Base-by-base conservation (phyloP, 53 echinoderm and acorn worm species). In the Glandiceps talaboti region DNA sequence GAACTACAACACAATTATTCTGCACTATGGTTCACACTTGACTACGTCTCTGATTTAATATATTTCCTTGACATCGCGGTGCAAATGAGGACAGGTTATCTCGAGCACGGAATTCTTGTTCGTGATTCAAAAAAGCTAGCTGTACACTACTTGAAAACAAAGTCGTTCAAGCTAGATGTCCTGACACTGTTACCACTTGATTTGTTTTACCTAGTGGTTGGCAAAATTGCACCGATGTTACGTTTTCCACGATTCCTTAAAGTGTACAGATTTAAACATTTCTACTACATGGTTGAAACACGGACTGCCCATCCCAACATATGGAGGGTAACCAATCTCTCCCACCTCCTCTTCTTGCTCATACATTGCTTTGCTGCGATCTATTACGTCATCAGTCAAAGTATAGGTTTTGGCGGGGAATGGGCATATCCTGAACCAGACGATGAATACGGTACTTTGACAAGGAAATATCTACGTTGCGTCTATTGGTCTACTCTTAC, bases 401-500 rank as follows among this genome's bases (percentile, higher is more conserved):
- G 76, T 30, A 79, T 88, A 29, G 94, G 89, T 0, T 83, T 88
- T 73, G 86, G 80, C 28, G 72, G 31, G 74, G 74, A 84, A 14
- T 92, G 90, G 90, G 81, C 86, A 0, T 91, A 92, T 78, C 88
- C 89, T 0, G 30, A 28, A 0, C 88, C 83, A n/a, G 84, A 73
- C 25, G 89, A 82, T 6, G 79, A 75, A n/a, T 86, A 86, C 80
- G 78, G 88, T 27, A 80, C 92, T 1, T 85, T 88, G 25, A 31
- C 85, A 1, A 77, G 88, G 26, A 90, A 88, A 79, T 95, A 95
- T 75, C 80, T 95, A 32, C 76, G 76, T 79, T 95, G 92, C 14
- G 86, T 95, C 79, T 95, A 92, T 77, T 95, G 96, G 96, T 92
- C 96, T 0, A 92, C 92, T 1, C 32, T 92, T 32, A 95, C 96